Evolutionary conservation across 2,888 invertebrate species (phyloP), one percentile per base, ranked within the genome.

Genomic region (Pachliopta kotzebuea): DNA sequence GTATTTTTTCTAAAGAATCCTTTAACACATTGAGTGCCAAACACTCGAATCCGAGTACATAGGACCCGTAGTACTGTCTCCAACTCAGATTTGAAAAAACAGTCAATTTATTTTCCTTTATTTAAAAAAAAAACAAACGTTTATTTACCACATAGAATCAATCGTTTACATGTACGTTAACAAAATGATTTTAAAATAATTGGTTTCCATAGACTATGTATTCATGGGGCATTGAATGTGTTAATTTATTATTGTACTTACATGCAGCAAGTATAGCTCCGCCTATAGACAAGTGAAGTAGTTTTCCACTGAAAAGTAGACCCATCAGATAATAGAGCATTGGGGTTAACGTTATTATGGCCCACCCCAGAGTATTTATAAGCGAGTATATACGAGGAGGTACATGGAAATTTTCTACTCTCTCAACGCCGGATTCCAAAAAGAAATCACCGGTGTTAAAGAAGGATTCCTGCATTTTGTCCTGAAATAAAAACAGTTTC

Each of bases 371-470:
- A 37, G 95, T 94, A 81, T 97, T 97, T 17, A 96, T 64, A 37
- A 97, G 83, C 0, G 96, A 94, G 78, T 93, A 94, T 42, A 93
- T 84, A 58, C 96, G 93, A 45, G 94, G 93, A 11, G 92, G 81
- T 26, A 94, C 76, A 59, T 86, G 83, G 72, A 95, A 94, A 0
- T 92, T 86, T 56, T 94, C 93, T 24, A 94, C 87, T 74, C 94
- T 92, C 70, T 93, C 90, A 8, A 96, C 93, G 4, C 96, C 96
- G 7, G 96, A 96, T 55, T 94, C 94, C 60, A 93, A 86, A 82
- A 96, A 96, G 84, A 96, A 97, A 81, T 96, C 95, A 18, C 97
- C 97, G 2, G 95, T 95, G 76, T 94, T 92, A 21, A 93, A 71
- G 78, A 95, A 96, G 67, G 96, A 96, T 23, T 95, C 95, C 74